These are phyloP conservation scores for Geodia barretti DNA, from an alignment of 37 sponge, comb jelly and placozoan species.

Conservation along the genomic window DNA sequence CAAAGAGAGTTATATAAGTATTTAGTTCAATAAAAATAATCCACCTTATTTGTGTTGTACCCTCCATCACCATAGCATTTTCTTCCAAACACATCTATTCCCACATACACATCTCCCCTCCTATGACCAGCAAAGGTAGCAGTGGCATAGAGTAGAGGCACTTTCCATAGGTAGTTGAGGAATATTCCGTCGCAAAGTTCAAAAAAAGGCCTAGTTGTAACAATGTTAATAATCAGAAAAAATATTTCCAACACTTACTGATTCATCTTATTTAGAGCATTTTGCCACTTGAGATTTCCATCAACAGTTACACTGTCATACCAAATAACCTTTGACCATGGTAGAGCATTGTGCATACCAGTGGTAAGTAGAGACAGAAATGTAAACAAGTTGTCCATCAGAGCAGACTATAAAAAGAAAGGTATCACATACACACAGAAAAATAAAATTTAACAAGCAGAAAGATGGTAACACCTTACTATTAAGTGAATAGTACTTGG, in stretches of 20 bases:
- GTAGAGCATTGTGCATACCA: slow-evolving; percentile 65
- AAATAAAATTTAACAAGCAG: no score
- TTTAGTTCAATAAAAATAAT: not conserved
- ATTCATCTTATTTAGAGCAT: slow-evolving; percentile 81
- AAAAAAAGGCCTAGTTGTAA: slow-evolving; percentile 71
- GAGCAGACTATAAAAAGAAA: slow-evolving; percentile 40
- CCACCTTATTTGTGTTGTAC: slow-evolving; percentile 71
- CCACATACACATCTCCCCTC: slow-evolving; percentile 84
- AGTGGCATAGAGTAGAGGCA: slow-evolving; percentile 33
- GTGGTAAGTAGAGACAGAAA: slow-evolving; percentile 69
- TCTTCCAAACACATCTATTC: slow-evolving; percentile 97
- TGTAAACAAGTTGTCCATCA: slow-evolving; percentile 48
- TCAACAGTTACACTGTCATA: slow-evolving; percentile 90
- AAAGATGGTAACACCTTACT: no score
- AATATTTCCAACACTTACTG: no score
- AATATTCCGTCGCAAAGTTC: slow-evolving; percentile 96
- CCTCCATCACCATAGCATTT: slow-evolving; percentile 90
- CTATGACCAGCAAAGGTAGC: slow-evolving; percentile 52
- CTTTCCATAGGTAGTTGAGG: slow-evolving; percentile 96
- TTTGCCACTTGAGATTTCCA: slow-evolving; percentile 98
- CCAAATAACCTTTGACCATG: slow-evolving; percentile 92
- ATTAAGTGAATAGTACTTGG: no score
- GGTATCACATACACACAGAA: no score
- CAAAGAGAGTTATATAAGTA: not conserved
- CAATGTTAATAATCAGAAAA: no score